Evolutionary conservation across 2,113 vertebrate genomes (phyloP).

Genomic region (Sus scrofa): T2T-Sscrofa CM000819.6:127119501-127120000

Average conservation of each 20-base stretch:
- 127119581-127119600: not conserved
- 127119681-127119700: not conserved
- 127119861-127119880: no score
- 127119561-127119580: not conserved
- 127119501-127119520: not conserved
- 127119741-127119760: not conserved
- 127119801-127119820: no score
- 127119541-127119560: not conserved
- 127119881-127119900: no score
- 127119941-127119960: no score
- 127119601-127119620: not conserved
- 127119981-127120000: no score
- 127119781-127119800: not conserved
- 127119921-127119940: no score
- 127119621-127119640: not conserved
- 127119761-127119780: not conserved
- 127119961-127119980: no score
- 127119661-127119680: not conserved
- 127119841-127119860: no score
- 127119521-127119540: constrained; percentile 30
- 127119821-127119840: no score
- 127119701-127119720: not conserved
- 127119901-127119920: no score
- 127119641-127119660: not conserved
- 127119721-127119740: not conserved